Percentiles rank a stretch among this genome's conserved stretches.
Evolutionary conservation across 2,113 vertebrate genomes (phyloP).

Genomic region (Gila orcuttii): DNA sequence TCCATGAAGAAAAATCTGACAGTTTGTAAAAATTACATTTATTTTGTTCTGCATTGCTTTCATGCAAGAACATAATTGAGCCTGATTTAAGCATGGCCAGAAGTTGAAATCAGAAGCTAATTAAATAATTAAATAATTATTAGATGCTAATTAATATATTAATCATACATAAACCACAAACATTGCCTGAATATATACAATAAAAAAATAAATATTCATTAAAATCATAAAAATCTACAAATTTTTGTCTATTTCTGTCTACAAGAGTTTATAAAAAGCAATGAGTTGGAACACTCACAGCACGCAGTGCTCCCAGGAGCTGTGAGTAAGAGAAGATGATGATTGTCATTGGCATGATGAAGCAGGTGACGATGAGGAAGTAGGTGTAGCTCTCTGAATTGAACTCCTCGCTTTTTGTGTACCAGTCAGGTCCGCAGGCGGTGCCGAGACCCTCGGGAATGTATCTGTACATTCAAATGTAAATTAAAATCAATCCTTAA

Average conservation of each 20-base stretch:
- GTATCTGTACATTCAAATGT: conserved; percentile 56
- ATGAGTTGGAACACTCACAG: conserved; percentile 66
- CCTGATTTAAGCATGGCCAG: neutral
- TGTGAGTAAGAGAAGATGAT: conserved; percentile 83
- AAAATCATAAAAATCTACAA: neutral
- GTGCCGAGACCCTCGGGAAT: conserved; percentile 84
- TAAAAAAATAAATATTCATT: neutral
- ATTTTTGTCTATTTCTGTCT: neutral
- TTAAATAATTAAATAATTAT: neutral
- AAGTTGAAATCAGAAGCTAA: neutral
- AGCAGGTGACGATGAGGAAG: conserved; percentile 84
- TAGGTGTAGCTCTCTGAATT: conserved; percentile 76
- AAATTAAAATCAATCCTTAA: neutral
- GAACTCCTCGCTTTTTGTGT: conserved; percentile 79
- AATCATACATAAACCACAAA: neutral
- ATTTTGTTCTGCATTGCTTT: neutral
- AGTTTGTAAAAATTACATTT: neutral
- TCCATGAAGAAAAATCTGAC: neutral
- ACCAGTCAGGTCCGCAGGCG: conserved; percentile 85
- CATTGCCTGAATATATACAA: neutral
- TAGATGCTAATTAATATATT: neutral
- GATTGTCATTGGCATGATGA: conserved; percentile 76
- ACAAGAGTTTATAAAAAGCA: neutral
- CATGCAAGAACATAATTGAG: neutral
- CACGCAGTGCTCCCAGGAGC: conserved; percentile 74